Base-by-base conservation (phyloP, 2,888 invertebrate species). In the Tiliacea aurago region DNA sequence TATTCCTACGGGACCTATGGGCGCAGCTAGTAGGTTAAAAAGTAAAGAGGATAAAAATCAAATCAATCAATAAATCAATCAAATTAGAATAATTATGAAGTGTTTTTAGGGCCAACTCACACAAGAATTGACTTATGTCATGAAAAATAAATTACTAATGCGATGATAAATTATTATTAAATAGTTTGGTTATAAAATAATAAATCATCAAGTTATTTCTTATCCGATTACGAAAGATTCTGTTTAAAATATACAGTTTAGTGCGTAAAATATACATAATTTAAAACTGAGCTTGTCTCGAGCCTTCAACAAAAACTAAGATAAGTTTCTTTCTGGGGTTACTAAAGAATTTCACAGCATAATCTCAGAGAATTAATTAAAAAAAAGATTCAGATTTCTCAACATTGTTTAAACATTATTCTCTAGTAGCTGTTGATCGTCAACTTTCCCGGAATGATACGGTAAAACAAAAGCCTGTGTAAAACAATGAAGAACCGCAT, bases 371-470 rank as follows among this genome's bases (percentile, higher is more conserved):
- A 72, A 15, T 47, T 76, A 51, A 62, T 63, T 41, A 58, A 49
- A 41, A 51, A n/a, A 61, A 18, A 15, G 37, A 58, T 63, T 58
- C 23, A 33, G 33, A 51, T 73, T 58, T 20, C 51, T 43, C 15
- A n/a, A 33, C 75, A 20, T 49, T 15, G 6, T 75, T 56, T 18
- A 58, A 73, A 53, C 4, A 79, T 23, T 76, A 20, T 13, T 53
- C 18, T 23, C 3, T 11, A 15, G 55, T 43, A 28, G 15, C 23
- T 55, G 23, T 49, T 37, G 18, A 28, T n/a, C 23, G 20, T 15
- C 7, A 64, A 45, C 11, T 51, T 28, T 51, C 20, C 4, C 0
- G 9, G 18, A 67, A 66, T 74, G 3, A 53, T 33, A 51, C 7
- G 11, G 20, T 47, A 37, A 37, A 49, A 68, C 43, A 58, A 77